Percentiles rank a stretch among this genome's conserved stretches.
phyloP scores from a whole-genome alignment of 1,140 invertebrate species.

The Ericerus pela region DNA sequence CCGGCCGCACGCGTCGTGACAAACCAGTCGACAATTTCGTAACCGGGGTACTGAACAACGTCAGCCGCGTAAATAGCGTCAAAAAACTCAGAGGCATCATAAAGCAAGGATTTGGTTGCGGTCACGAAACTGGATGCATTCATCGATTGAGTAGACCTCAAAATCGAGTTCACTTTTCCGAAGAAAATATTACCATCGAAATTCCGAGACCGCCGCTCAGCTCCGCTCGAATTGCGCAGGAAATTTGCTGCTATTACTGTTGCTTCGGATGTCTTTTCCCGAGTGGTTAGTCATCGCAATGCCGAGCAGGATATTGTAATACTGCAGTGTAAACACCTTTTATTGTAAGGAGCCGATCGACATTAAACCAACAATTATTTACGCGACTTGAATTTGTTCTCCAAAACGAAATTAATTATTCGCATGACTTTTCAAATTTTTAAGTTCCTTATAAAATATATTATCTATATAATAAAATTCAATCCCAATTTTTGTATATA shows the following conservation, averaged over 20 bases:
- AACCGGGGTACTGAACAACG: not conserved
- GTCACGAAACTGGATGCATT: not conserved
- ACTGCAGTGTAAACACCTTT: not conserved
- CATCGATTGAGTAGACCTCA: not conserved
- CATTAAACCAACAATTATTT: not conserved
- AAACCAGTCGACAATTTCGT: not conserved
- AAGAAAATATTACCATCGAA: constrained; percentile 16
- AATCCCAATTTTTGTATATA: too few species aligned
- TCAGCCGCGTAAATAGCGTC: not conserved
- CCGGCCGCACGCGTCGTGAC: not conserved
- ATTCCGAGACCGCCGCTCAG: constrained; percentile 13
- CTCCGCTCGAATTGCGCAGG: not conserved
- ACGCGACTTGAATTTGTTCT: too few species aligned
- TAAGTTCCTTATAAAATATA: not conserved
- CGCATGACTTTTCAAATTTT: not conserved
- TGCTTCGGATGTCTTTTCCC: constrained; percentile 17
- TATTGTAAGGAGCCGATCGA: not conserved
- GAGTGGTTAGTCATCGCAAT: not conserved
- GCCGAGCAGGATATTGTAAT: not conserved
- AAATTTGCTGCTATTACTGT: constrained; percentile 12
- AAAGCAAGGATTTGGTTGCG: not conserved
- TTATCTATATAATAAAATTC: too few species aligned
- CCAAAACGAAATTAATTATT: not conserved
- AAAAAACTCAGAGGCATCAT: constrained; percentile 2
- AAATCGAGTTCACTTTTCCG: constrained; percentile 17